A percentile compares a stretch with the other conserved stretches of the same genome.
Conservation (phyloP, 2,113 vertebrate genomes). For the Uria aalge region DNA sequence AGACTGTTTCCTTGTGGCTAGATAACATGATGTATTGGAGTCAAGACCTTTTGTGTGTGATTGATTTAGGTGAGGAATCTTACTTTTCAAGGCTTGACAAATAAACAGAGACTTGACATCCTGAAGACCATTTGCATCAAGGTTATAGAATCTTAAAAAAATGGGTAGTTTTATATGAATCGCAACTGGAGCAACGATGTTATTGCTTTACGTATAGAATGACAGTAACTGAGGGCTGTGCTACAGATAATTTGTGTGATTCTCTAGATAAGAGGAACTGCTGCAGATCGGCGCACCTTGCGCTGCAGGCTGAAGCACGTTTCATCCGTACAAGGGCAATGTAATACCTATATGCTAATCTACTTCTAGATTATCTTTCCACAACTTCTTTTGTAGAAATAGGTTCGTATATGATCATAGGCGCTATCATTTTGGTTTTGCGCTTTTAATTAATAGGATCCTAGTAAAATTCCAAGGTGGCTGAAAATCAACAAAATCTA, state of each 20-base stretch:
- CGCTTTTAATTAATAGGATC: constrained; percentile 78
- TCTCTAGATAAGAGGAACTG: background rate
- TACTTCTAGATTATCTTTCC: background rate
- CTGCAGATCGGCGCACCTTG: background rate
- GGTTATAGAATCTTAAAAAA: background rate
- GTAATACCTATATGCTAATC: background rate
- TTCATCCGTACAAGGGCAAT: background rate
- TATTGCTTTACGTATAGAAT: background rate
- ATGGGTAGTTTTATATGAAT: background rate
- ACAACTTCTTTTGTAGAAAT: background rate
- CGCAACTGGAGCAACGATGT: background rate
- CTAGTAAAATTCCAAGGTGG: constrained; percentile 93
- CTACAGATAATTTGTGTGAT: background rate
- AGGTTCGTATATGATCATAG: background rate
- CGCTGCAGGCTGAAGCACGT: background rate
- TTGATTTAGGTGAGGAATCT: background rate
- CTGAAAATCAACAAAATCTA: constrained; percentile 97
- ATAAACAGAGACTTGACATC: background rate
- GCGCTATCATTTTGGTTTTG: background rate
- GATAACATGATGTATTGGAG: background rate
- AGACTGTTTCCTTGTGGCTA: background rate
- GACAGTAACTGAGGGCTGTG: background rate
- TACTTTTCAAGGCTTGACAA: background rate
- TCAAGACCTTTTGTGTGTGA: background rate
- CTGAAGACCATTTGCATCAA: background rate